Conservation (phyloP, 1,140 invertebrate genomes). For the Drosophila triauraria region DNA sequence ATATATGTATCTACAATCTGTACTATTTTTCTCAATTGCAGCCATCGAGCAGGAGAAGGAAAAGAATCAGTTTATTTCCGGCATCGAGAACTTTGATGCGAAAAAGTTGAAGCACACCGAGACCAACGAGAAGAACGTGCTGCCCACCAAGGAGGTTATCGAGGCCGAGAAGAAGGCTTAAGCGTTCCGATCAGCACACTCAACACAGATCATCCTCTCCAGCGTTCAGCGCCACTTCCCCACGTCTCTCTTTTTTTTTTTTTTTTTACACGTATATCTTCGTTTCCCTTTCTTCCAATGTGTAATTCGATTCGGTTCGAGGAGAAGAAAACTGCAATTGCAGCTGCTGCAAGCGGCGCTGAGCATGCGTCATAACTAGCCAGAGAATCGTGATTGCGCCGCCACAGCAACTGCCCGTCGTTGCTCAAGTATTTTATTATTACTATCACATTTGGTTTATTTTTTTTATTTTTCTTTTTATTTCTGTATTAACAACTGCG, state of each 20-base stretch:
- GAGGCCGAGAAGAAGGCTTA: slow-evolving; percentile 90
- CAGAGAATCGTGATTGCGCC: slow-evolving; percentile 26
- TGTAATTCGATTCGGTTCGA: slow-evolving; percentile 7
- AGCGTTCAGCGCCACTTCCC: slow-evolving; percentile 8
- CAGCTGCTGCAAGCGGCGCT: slow-evolving; percentile 1
- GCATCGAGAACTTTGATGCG: slow-evolving; percentile 95
- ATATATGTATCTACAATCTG: slow-evolving; percentile 26
- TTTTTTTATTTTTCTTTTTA: slow-evolving; percentile 34
- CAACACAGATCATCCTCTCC: slow-evolving; percentile 6
- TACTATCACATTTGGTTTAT: slow-evolving; percentile 29
- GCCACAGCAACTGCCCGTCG: slow-evolving; percentile 8
- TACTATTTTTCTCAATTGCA: slow-evolving; percentile 84
- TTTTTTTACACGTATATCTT: neutral
- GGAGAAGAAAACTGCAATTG: slow-evolving; percentile 11
- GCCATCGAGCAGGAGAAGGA: slow-evolving; percentile 95
- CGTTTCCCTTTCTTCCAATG: neutral
- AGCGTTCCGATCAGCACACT: slow-evolving; percentile 38
- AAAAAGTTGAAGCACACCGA: slow-evolving; percentile 94
- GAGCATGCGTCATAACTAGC: slow-evolving; percentile 14
- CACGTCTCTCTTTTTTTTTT: slow-evolving; percentile 9
- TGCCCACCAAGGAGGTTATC: slow-evolving; percentile 93
- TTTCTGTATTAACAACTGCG: slow-evolving; percentile 39
- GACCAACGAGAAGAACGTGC: slow-evolving; percentile 95
- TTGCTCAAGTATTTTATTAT: slow-evolving; percentile 45
- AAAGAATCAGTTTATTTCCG: slow-evolving; percentile 93